Evolutionary conservation across 2,797 vertebrate species (phyloP).

Genomic region (Aeoliscus strigatus): DNA sequence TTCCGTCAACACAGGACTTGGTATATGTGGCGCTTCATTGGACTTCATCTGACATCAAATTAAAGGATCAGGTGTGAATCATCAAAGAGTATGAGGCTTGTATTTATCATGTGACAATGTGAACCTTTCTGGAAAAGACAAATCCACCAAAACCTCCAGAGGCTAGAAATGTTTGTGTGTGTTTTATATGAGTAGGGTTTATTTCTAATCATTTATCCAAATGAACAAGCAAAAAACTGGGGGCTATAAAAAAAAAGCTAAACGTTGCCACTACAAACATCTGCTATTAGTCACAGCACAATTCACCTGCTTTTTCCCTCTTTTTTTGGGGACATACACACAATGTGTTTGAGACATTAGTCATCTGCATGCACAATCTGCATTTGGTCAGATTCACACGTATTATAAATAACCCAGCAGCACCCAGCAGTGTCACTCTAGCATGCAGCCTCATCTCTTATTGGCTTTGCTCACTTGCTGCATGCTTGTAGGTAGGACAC

Average conservation of each 20-base stretch:
- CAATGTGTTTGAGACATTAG: constrained; percentile 60
- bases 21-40: too few relatives aligned
- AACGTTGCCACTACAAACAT: constrained; percentile 45
- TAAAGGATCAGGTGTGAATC: constrained; percentile 34
- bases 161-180: constrained; percentile 13
- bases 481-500: constrained; percentile 37
- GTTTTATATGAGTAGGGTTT: constrained; percentile 12
- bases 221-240: constrained; percentile 32
- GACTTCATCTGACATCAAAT: constrained; percentile 12
- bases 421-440: constrained; percentile 36
- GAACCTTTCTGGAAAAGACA: constrained; percentile 33
- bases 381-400: constrained; percentile 72
- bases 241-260: constrained; percentile 26
- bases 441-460: constrained; percentile 40
- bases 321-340: constrained; percentile 28
- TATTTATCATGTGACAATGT: not conserved
- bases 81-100: constrained; percentile 13
- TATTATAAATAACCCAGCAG: constrained; percentile 69
- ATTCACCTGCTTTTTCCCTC: constrained; percentile 55
- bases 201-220: constrained; percentile 15
- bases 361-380: constrained; percentile 73
- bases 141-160: constrained; percentile 22
- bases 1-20: too few relatives aligned
- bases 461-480: constrained; percentile 31
- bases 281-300: constrained; percentile 62